phyloP scores from a whole-genome alignment of 2,113 vertebrate species.

The Heptranchias perlo region DNA sequence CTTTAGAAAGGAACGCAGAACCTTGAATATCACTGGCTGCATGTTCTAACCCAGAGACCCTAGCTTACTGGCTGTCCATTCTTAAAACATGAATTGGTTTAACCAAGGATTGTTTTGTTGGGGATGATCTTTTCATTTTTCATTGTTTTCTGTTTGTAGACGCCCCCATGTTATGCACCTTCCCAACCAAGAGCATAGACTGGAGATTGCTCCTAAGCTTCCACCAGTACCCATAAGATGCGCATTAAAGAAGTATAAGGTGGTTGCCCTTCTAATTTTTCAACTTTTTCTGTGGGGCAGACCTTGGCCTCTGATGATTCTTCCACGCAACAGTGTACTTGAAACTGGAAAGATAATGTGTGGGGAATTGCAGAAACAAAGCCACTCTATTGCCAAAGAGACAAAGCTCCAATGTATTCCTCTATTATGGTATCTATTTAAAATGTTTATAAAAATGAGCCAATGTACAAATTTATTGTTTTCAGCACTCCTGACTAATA shows the following conservation, averaged over 20 bases:
- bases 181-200: too few species aligned
- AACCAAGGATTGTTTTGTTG: not conserved
- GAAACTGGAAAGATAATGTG: not conserved
- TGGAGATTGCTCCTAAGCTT: not conserved
- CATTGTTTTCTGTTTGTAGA: not conserved
- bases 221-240: not conserved
- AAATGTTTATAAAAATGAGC: not conserved
- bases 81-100: not conserved
- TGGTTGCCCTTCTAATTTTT: not conserved
- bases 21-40: not conserved
- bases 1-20: not conserved
- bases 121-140: not conserved
- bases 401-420: not conserved
- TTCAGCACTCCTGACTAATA: not conserved
- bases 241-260: not conserved
- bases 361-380: not conserved
- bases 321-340: not conserved
- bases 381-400: not conserved
- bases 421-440: not conserved
- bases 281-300: not conserved
- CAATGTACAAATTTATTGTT: not conserved
- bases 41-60: not conserved
- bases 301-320: not conserved
- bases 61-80: not conserved
- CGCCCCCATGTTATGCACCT: not conserved